Base-by-base conservation (phyloP, 2,888 invertebrate species). In the Chironomus riparius region DNA sequence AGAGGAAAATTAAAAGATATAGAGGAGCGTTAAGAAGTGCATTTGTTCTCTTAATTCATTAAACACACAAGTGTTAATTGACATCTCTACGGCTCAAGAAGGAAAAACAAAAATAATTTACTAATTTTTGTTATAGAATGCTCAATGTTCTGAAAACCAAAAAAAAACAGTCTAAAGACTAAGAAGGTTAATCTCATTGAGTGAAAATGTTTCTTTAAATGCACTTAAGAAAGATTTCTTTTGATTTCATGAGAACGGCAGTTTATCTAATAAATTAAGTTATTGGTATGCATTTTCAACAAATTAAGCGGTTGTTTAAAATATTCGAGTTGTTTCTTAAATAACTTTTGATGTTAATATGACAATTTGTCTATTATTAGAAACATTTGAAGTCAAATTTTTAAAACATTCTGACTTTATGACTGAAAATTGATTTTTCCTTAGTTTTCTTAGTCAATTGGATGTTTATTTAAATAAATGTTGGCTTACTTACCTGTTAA, bases 31-130 rank as follows among this genome's bases (percentile, higher is more conserved):
- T 28, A 28, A 68, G 47, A 62, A 72, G 61, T 72, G 72, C 72
- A 72, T 72, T 72, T 72, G 71, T 61, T 71, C 72, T 38, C 18
- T 72, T 61, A 61, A 72, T 72, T 72, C 72, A 72, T 72, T 72
- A 72, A 62, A 72, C 72, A 72, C 50, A 22, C 72, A 72, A 72
- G 72, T 72, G 72, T 56, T 72, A 72, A 72, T 72, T 72, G 72
- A 72, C 72, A 62, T 50, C 61, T 72, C 72, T 72, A 28, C 28
- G 70, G 18, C 48, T 70, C 10, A 47, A 47, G 47, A 21, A 65
- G 12, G 65, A 21, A 21, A n/a, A 50, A 70, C 12, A 50, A 61
- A 61, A 72, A 18, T 47, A 15, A 18, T 38, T 56, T 21, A 61
- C 61, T 72, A 28, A 61, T 61, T 72, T 61, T 28, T 24, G 22